A percentile compares a stretch with the other conserved stretches of the same genome.
phyloP scores from a whole-genome alignment of 1,140 invertebrate species.

The Drosophila subobscura region DNA sequence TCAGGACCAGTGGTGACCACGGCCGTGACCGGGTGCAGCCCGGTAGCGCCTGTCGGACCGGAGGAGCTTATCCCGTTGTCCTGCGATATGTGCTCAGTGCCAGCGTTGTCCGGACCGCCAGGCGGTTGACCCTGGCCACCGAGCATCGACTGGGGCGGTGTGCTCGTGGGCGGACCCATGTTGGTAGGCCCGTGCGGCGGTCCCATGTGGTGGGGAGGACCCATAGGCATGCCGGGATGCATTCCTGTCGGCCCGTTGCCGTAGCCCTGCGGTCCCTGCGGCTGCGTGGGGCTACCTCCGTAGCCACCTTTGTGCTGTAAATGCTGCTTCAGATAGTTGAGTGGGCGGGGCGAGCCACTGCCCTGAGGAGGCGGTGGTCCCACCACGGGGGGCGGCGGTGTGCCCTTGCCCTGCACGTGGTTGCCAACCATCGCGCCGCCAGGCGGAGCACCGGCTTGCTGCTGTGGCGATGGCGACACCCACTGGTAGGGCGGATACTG shows the following conservation, averaged over 20 bases:
- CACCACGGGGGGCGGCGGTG: slow-evolving; percentile 69
- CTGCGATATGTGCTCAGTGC: slow-evolving; percentile 81
- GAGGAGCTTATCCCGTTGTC: slow-evolving; percentile 81
- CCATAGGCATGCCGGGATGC: slow-evolving; percentile 84
- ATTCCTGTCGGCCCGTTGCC: slow-evolving; percentile 83
- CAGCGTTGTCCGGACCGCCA: slow-evolving; percentile 61
- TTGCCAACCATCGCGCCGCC: slow-evolving; percentile 74
- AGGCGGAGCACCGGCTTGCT: slow-evolving; percentile 67
- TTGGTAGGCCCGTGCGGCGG: slow-evolving; percentile 84
- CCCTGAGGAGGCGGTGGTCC: slow-evolving; percentile 70
- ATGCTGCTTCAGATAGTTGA: slow-evolving; percentile 89
- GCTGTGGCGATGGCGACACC: slow-evolving; percentile 81
- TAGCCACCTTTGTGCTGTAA: slow-evolving; percentile 87
- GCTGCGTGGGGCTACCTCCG: slow-evolving; percentile 85
- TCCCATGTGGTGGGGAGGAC: slow-evolving; percentile 86
- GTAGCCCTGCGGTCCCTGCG: slow-evolving; percentile 86
- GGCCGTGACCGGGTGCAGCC: slow-evolving; percentile 89
- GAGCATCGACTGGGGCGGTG: slow-evolving; percentile 74
- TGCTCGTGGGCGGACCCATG: slow-evolving; percentile 85
- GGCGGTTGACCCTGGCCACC: slow-evolving; percentile 61
- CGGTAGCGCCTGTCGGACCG: slow-evolving; percentile 84
- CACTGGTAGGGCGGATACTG: slow-evolving; percentile 85
- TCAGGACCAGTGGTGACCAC: slow-evolving; percentile 94
- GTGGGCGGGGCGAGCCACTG: slow-evolving; percentile 83
- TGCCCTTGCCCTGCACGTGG: slow-evolving; percentile 81